Evolutionary conservation across 2,888 invertebrate genomes (phyloP).

Genomic region (Flabesymbios commensalis): DNA sequence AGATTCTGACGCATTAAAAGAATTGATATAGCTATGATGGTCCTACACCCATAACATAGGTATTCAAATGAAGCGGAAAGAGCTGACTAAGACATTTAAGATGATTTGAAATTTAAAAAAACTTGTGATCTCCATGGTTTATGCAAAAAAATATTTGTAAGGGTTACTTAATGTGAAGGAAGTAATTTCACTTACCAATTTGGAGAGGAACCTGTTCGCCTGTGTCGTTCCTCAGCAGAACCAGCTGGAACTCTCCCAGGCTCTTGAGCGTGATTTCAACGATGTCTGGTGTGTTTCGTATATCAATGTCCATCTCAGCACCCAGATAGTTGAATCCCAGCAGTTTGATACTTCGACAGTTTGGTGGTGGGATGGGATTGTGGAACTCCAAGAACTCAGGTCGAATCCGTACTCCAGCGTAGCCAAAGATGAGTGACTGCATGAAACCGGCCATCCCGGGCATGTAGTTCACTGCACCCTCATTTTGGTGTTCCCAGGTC

Average conservation of each 20-base stretch:
- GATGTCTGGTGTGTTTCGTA: constrained; percentile 16
- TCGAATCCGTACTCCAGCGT: constrained; percentile 36
- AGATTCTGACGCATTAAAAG: no score
- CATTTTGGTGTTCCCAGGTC: constrained; percentile 18
- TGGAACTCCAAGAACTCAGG: constrained; percentile 38
- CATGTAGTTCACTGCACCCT: constrained; percentile 35
- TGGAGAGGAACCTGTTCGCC: no score
- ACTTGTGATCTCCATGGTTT: no score
- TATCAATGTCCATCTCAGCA: constrained; percentile 24
- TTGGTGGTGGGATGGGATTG: constrained; percentile 38
- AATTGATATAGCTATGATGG: no score
- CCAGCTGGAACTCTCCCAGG: constrained; percentile 18
- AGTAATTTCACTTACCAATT: no score
- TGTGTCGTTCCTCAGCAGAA: constrained; percentile 28
- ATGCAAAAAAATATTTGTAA: no score
- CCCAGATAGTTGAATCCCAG: constrained; percentile 31
- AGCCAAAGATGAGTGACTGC: constrained; percentile 39
- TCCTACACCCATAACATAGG: no score
- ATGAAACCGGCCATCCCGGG: constrained; percentile 40
- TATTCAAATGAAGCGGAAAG: no score
- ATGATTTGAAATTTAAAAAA: no score
- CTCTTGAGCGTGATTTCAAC: constrained; percentile 15
- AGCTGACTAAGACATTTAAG: no score
- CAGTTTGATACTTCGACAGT: constrained; percentile 19
- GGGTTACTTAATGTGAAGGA: no score